Percentiles rank a stretch among this genome's conserved stretches.
phyloP scores from a whole-genome alignment of 92 coral and sea anemone species.

The Isaurus tuberculatus region DNA sequence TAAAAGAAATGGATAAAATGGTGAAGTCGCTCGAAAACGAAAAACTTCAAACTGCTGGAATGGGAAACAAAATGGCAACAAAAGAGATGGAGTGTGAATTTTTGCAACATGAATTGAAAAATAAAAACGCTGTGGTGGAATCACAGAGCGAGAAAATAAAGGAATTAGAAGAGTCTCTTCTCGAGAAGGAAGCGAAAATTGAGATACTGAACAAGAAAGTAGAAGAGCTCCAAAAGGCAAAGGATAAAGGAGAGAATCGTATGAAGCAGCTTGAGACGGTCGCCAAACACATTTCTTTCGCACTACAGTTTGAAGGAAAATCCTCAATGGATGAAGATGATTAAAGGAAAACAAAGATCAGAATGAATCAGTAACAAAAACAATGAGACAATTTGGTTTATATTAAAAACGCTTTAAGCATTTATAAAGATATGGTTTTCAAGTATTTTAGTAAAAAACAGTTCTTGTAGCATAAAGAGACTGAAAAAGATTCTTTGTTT shows the following conservation, averaged over 20 bases:
- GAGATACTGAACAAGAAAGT: slow-evolving; percentile 43
- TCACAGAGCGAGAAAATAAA: slow-evolving; percentile 30
- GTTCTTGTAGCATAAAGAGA: too few species aligned
- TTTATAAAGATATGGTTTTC: too few species aligned
- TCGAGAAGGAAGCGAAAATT: not conserved
- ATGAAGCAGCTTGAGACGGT: slow-evolving; percentile 67
- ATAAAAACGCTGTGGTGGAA: slow-evolving; percentile 21
- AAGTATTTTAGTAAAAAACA: too few species aligned
- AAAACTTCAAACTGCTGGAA: slow-evolving; percentile 50
- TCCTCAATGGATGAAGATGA: too few species aligned
- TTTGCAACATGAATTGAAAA: slow-evolving; percentile 35
- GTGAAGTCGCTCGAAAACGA: slow-evolving; percentile 58
- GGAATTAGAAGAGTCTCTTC: slow-evolving; percentile 12
- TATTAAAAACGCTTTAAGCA: too few species aligned
- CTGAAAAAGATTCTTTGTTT: too few species aligned
- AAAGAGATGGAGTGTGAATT: slow-evolving; percentile 42
- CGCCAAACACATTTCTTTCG: slow-evolving; percentile 42
- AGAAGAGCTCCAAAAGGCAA: slow-evolving; percentile 53
- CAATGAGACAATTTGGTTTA: too few species aligned
- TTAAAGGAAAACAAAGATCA: too few species aligned
- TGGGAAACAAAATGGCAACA: slow-evolving; percentile 46
- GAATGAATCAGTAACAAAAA: too few species aligned
- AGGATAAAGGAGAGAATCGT: slow-evolving; percentile 41
- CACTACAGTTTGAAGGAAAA: slow-evolving; percentile 24
- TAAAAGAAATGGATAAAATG: slow-evolving; percentile 48